Evolutionary conservation across 23 tunicate genomes (phyloP).

Genomic region (Trididemnum clinides): DNA sequence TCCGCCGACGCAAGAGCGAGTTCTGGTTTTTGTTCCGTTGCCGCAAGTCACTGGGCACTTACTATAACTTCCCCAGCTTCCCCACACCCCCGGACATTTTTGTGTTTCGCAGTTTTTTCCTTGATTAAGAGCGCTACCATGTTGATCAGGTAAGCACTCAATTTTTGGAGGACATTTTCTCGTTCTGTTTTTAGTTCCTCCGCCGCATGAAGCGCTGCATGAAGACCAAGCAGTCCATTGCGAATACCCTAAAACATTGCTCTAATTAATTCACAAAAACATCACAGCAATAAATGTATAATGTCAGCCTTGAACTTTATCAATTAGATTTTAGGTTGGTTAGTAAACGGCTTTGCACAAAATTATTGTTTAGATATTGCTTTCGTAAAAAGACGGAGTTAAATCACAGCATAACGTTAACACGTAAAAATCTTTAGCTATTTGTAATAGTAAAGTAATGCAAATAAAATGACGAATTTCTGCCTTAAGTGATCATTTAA

Average conservation of each 20-base stretch:
- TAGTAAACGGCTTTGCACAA: too few relatives aligned
- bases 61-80: slow-evolving; percentile 15
- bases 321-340: too few relatives aligned
- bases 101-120: slow-evolving; percentile 4
- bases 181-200: slow-evolving; percentile 19
- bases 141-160: slow-evolving; percentile 33
- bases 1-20: slow-evolving; percentile 38
- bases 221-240: slow-evolving; percentile 35
- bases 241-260: slow-evolving; percentile 14
- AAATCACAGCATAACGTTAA: too few relatives aligned
- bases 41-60: slow-evolving; percentile 43
- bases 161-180: slow-evolving; percentile 22
- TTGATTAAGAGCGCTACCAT: slow-evolving; percentile 11
- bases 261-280: neutral
- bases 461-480: too few relatives aligned
- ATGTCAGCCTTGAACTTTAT: too few relatives aligned
- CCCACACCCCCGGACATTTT: slow-evolving; percentile 50
- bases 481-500: too few relatives aligned
- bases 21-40: neutral
- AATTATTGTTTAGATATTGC: too few relatives aligned
- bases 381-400: too few relatives aligned
- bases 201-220: slow-evolving; percentile 42
- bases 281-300: too few relatives aligned
- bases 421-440: too few relatives aligned
- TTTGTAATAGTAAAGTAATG: too few relatives aligned